Evolutionary conservation across 2,797 vertebrate genomes (phyloP), one percentile per base, ranked within the genome.

Genomic region (Xyrichtys novacula): DNA sequence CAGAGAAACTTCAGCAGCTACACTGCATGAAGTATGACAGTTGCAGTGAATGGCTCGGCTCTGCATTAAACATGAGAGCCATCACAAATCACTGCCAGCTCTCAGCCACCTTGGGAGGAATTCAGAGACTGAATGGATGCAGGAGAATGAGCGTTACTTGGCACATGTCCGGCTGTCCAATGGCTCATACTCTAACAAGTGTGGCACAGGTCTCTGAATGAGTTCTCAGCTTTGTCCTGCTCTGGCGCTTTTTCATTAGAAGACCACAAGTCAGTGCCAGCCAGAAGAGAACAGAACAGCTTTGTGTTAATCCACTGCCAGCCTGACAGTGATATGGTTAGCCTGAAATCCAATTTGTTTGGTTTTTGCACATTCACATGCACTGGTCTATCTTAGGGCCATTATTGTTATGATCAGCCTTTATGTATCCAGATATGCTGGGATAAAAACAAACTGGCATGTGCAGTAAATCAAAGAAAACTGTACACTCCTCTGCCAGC

Each of bases 31-130:
- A 72, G 76, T 65, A 71, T 78, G 81, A 86, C 80, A 68, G 73
- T 53, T 20, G 65, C 63, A 71, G 44, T 74, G 76, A 89, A 83
- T 25, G 53, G 68, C 40, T 74, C 70, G 67, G 47, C 68, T 55
- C 66, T 86, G 80, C 83, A 87, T 83, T 87, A 76, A 87, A 90
- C 88, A 88, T 74, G 66, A 90, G 88, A 78, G 53, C 26, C 57
- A 43, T 61, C 72, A 48, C 50, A 74, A 47, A 59, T 43, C 65
- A 78, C 62, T 71, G 73, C 71, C 80, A 78, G 67, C 47, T 44
- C 12, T 42, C 70, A 49, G 71, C 73, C 73, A 80, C 77, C 76
- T 70, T 23, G 50, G 74, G 60, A 66, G 53, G 74, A 87, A 86
- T 87, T 78, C 72, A 84, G 80, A 87, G 48, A 77, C 74, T 76